Evolutionary conservation across 2,888 invertebrate genomes (phyloP), one percentile per base, ranked within the genome.

Genomic region (Lysandra coridon): DNA sequence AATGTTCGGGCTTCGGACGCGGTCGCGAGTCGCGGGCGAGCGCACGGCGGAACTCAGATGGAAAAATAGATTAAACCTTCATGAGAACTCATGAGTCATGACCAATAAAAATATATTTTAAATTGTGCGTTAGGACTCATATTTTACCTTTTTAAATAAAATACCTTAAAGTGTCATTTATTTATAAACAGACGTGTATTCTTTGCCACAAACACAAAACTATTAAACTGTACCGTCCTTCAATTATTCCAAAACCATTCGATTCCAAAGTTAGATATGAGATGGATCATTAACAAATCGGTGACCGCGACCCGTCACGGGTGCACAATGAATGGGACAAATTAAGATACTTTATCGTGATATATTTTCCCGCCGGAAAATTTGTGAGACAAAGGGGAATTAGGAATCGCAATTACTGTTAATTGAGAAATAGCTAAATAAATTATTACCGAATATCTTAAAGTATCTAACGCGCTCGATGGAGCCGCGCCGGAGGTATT

Each of bases 231-330:
- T 23, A 62, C 23, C 62, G n/a, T 23, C 23, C 10, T 14, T 30
- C n/a, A 62, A 62, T 23, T 30, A 40, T 80, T 80, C 80, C 82
- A 83, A 84, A 84, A 84, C 85, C 86, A 87, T 87, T 86, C 86
- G 85, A 88, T 89, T 88, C 84, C 87, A 86, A 87, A 83, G 83
- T 83, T 81, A 85, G 85, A 86, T 87, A 85, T 86, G 86, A 87
- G 86, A 86, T 83, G 87, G 85, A 86, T 88, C 87, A 89, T 91
- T 91, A 89, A 86, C 80, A 83, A 81, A 83, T 84, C 83, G 84
- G 83, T 86, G 84, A 82, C 85, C 85, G 84, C 84, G 84, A 84
- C 84, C 83, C 85, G 84, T 86, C 86, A 85, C 82, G 83, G 82
- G 83, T 83, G 80, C 83, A 88, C 86, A 88, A 90, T 88, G 81